These are phyloP conservation scores for Leptonema lineaticorne DNA, from an alignment of 1,140 invertebrate species.

Conservation along the genomic window DNA sequence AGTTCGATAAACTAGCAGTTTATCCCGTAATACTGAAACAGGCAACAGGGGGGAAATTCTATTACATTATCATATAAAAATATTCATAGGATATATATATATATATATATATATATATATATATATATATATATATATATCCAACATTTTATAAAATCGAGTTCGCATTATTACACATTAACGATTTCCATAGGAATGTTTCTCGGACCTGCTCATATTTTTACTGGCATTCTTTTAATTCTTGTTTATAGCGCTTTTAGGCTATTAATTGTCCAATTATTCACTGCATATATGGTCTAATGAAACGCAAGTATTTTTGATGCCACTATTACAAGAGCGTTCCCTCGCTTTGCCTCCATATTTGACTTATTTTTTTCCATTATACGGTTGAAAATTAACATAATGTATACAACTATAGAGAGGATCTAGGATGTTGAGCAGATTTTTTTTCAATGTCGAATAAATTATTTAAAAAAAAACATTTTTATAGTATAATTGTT, in stretches of 20 bases:
- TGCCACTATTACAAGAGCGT: not conserved
- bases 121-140: too few relatives aligned
- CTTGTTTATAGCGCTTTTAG: slow-evolving; percentile 29
- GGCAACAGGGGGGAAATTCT: too few relatives aligned
- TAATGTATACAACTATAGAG: not conserved
- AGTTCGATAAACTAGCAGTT: too few relatives aligned
- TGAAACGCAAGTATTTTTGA: slow-evolving; percentile 37
- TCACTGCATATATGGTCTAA: slow-evolving; percentile 36
- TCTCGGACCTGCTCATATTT: slow-evolving; percentile 23
- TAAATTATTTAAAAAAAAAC: too few relatives aligned
- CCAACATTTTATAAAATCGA: too few relatives aligned
- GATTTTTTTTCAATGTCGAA: too few relatives aligned
- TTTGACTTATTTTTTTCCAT: not conserved
- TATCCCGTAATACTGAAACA: too few relatives aligned
- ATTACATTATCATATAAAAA: too few relatives aligned
- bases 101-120: too few relatives aligned
- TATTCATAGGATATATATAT: too few relatives aligned
- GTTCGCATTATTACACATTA: too few relatives aligned
- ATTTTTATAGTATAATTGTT: too few relatives aligned
- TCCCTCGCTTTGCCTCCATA: not conserved
- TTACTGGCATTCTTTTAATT: slow-evolving; percentile 34
- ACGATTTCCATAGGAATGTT: slow-evolving; percentile 23
- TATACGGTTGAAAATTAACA: not conserved
- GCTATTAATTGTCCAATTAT: slow-evolving; percentile 41
- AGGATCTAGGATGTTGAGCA: not conserved